Evolutionary conservation across 2,888 invertebrate species (phyloP).

Genomic region (Cosmia trapezina): DNA sequence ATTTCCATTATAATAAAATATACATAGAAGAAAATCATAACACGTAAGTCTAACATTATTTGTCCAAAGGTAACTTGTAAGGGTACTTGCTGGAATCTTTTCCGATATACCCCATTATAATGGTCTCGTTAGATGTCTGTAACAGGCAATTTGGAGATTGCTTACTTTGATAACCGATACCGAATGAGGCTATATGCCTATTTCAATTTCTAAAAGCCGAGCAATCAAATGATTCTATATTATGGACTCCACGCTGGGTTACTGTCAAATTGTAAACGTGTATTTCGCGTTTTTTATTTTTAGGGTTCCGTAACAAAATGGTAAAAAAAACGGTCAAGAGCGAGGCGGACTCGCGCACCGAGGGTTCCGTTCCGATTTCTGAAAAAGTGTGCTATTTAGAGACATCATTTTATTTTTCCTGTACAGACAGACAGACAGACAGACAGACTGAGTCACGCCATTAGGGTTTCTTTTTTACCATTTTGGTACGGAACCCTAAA

Average conservation of each 20-base stretch:
- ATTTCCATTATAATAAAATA: not conserved
- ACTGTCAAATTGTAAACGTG: not conserved
- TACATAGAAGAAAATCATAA: constrained; percentile 1
- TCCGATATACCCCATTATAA: constrained; percentile 17
- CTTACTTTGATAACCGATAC: constrained; percentile 55
- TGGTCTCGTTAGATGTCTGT: constrained; percentile 38
- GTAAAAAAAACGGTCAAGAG: no score
- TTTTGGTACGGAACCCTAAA: no score
- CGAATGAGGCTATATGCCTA: constrained; percentile 38
- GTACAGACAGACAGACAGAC: no score
- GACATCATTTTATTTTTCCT: no score
- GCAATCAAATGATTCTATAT: constrained; percentile 39
- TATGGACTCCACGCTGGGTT: not conserved
- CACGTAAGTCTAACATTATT: not conserved
- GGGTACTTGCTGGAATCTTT: constrained; percentile 31
- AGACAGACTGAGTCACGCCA: no score
- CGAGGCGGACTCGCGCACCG: no score
- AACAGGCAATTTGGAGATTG: constrained; percentile 56
- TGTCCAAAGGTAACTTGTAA: constrained; percentile 24
- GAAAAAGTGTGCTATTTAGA: no score
- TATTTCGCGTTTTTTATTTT: not conserved
- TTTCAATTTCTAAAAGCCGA: constrained; percentile 47
- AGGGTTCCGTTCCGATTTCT: no score
- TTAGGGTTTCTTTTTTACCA: no score
- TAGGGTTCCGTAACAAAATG: no score